A percentile compares a stretch with the other conserved stretches of the same genome.
phyloP scores from a whole-genome alignment of 2,797 vertebrate species.

The Chanos chanos region DNA sequence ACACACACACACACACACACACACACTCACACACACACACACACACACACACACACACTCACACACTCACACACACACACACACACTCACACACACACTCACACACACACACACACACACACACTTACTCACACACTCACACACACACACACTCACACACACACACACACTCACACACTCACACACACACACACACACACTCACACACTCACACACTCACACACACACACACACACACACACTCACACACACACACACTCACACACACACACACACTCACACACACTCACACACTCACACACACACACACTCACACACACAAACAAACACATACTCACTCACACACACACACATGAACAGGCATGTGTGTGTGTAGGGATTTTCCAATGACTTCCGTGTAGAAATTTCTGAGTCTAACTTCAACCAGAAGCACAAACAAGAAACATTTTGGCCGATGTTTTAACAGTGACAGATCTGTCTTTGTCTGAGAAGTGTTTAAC shows the following conservation, averaged over 20 bases:
- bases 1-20: background rate
- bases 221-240: background rate
- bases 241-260: background rate
- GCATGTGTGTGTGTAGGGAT: no score
- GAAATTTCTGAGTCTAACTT: no score
- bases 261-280: background rate
- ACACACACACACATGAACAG: background rate
- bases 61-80: background rate
- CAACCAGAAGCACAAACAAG: no score
- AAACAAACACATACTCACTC: no score
- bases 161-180: background rate
- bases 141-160: background rate
- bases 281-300: no score
- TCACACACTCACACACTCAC: background rate
- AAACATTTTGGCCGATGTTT: no score
- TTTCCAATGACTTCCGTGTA: no score
- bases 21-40: background rate
- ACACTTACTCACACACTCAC: background rate
- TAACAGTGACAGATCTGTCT: no score
- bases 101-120: background rate
- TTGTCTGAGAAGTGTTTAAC: no score
- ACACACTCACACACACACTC: background rate
- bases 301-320: no score
- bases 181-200: background rate
- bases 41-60: no score